phyloP scores from a whole-genome alignment of 1,140 invertebrate genomes.

The Stegodyphus mimosarum region DNA sequence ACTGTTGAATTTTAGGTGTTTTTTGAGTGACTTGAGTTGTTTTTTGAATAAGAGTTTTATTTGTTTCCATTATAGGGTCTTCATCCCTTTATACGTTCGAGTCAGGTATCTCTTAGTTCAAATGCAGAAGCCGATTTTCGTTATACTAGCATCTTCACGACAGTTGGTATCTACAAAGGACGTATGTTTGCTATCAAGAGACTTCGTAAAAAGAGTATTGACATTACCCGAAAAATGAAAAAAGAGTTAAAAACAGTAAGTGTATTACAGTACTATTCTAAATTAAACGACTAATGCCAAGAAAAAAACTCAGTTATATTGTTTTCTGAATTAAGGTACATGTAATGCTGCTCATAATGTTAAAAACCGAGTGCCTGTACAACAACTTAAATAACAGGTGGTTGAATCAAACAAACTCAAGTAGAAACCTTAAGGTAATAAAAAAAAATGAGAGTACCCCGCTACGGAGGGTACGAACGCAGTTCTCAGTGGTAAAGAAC shows the following conservation, averaged over 20 bases:
- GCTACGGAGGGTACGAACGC: too few species aligned
- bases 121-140: slow-evolving; percentile 86
- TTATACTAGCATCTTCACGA: slow-evolving; percentile 87
- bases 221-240: slow-evolving; percentile 91
- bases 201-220: slow-evolving; percentile 85
- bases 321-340: too few species aligned
- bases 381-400: too few species aligned
- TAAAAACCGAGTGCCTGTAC: too few species aligned
- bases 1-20: too few species aligned
- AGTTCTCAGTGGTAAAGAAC: too few species aligned
- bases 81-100: slow-evolving; percentile 79
- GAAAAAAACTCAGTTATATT: too few species aligned
- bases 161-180: slow-evolving; percentile 89
- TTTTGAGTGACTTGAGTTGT: slow-evolving; percentile 33
- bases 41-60: slow-evolving; percentile 20
- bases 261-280: not conserved
- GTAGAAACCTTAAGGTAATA: too few species aligned
- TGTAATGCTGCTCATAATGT: too few species aligned
- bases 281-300: too few species aligned
- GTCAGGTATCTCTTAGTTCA: slow-evolving; percentile 86
- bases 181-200: slow-evolving; percentile 87
- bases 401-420: too few species aligned
- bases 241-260: slow-evolving; percentile 89
- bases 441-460: too few species aligned
- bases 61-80: slow-evolving; percentile 17